Evolutionary conservation across 2,888 invertebrate species (phyloP).

Genomic region (Hydrotaea diabolus): DNA sequence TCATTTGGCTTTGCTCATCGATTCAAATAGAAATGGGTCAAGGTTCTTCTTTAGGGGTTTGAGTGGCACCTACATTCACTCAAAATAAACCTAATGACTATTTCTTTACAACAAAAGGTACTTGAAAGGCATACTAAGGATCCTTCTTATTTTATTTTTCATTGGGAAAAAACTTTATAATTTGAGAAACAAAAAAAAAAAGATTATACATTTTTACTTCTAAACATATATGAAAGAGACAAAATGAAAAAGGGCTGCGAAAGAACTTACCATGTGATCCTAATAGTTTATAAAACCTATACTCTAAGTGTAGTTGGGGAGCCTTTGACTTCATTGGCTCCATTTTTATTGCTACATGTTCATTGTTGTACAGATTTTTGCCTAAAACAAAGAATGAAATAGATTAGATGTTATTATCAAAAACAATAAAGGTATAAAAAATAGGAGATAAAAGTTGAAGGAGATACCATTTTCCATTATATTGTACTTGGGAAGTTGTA

Average conservation of each 20-base stretch:
- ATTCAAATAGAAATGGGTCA: neutral
- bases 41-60: neutral
- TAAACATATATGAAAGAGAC: conserved; percentile 6
- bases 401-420: neutral
- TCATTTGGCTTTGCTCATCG: neutral
- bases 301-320: conserved; percentile 99
- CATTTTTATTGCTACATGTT: conserved; percentile 99
- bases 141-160: neutral
- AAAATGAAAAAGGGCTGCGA: neutral
- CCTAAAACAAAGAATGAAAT: conserved; percentile 85
- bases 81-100: neutral
- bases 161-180: conserved; percentile 53
- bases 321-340: conserved; percentile 99
- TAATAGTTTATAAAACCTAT: conserved; percentile 99
- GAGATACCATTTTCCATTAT: too few species aligned
- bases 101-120: conserved; percentile 1
- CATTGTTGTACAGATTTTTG: conserved; percentile 99
- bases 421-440: too few species aligned
- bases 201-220: conserved; percentile 1
- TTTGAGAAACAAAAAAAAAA: conserved; percentile 43
- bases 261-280: conserved; percentile 94
- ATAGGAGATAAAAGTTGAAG: too few species aligned
- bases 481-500: too few species aligned
- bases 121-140: neutral
- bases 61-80: neutral